phyloP scores from a whole-genome alignment of 2,888 invertebrate species.

The Ectemnius cavifrons region DNA sequence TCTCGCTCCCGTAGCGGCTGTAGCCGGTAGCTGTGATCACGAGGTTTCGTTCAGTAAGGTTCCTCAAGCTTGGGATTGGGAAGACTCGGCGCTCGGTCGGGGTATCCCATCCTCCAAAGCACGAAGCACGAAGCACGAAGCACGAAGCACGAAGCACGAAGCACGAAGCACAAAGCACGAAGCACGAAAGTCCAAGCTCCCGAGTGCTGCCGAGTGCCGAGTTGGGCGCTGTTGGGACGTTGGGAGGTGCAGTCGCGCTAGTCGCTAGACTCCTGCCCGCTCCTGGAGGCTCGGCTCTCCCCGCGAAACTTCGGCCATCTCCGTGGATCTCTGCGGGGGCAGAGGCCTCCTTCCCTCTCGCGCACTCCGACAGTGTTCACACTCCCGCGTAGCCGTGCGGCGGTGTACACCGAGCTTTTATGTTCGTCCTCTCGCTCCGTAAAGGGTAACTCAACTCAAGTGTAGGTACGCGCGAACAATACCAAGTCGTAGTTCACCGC shows the following conservation, averaged over 20 bases:
- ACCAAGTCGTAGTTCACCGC: conserved; percentile 14
- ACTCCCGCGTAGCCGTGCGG: conserved; percentile 63
- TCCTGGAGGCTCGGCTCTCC: conserved; percentile 47
- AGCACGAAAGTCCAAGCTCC: too few relatives aligned
- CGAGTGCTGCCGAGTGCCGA: too few relatives aligned
- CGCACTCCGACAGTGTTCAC: conserved; percentile 59
- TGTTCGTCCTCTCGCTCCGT: conserved; percentile 34
- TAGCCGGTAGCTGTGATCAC: neutral
- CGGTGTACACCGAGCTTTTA: conserved; percentile 44
- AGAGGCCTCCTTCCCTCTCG: conserved; percentile 68
- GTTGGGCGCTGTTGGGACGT: conserved; percentile 26
- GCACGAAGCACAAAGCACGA: too few relatives aligned
- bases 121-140: too few relatives aligned
- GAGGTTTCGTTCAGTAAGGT: neutral
- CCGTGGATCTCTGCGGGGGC: conserved; percentile 77
- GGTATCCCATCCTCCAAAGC: too few relatives aligned
- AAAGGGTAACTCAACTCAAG: conserved; percentile 17
- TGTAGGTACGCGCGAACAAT: conserved; percentile 18
- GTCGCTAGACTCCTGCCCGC: conserved; percentile 34
- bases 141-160: too few relatives aligned
- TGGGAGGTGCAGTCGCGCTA: conserved; percentile 45
- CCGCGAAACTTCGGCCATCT: conserved; percentile 67
- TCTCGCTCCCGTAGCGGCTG: too few relatives aligned
- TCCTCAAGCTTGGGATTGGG: too few relatives aligned
- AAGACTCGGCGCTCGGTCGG: too few relatives aligned